Conservation (phyloP, 2,888 invertebrate species). For the Habroteleia sp. region DNA sequence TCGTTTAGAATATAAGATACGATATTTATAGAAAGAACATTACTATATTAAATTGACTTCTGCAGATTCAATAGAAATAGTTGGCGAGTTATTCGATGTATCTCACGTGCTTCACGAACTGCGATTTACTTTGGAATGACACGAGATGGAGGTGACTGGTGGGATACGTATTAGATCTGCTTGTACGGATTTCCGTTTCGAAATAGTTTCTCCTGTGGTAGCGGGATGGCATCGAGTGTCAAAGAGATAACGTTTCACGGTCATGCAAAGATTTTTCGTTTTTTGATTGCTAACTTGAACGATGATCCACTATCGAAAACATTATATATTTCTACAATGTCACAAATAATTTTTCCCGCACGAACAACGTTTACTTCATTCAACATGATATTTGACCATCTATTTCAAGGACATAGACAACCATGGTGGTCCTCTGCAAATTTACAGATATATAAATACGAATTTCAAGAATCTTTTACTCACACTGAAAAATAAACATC, state of each 20-base stretch:
- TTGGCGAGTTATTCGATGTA: constrained; percentile 56
- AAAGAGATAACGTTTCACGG: constrained; percentile 75
- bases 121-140: constrained; percentile 60
- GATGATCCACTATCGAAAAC: no score
- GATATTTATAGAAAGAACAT: no score
- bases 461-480: no score
- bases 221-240: constrained; percentile 66
- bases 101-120: constrained; percentile 46
- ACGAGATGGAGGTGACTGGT: constrained; percentile 42
- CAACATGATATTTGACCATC: no score
- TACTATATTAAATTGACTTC: no score
- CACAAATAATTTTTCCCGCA: constrained; percentile 8
- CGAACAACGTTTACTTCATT: no score
- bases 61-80: constrained; percentile 51
- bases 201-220: constrained; percentile 70
- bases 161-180: constrained; percentile 56
- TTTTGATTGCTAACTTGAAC: constrained; percentile 69
- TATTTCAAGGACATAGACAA: no score
- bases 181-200: constrained; percentile 61
- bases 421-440: no score
- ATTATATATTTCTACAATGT: constrained; percentile 20
- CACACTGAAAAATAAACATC: no score
- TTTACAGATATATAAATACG: no score
- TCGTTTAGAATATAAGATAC: no score
- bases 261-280: constrained; percentile 76